Evolutionary conservation across 2,113 vertebrate species (phyloP), one percentile per base, ranked within the genome.

Genomic region (Phocoena sinus): DNA sequence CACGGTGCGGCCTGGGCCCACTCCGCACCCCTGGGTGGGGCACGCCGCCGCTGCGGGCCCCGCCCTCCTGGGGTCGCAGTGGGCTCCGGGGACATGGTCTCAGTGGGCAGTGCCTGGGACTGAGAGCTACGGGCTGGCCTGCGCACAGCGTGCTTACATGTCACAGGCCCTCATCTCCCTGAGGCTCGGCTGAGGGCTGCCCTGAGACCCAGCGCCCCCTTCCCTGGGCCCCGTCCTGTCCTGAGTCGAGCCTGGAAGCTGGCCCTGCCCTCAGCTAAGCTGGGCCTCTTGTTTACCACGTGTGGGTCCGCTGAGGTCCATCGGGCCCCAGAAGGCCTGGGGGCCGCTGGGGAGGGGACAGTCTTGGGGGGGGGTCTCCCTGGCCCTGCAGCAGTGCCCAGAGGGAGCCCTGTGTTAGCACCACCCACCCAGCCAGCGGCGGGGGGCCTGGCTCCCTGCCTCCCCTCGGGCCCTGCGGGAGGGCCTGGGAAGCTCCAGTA

Each of bases 401-500:
- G 62, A 15, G 71, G 60, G 89, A 25, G 44, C 63, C 67, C 83
- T 10, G 79, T 6, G 70, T 56, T 31, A 17, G 0, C 26, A 10
- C 67, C 56, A 2, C 81, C 91, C 81, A 13, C 62, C 63, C 31
- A 8, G 74, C 74, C 2, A 0, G 50, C 5, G 53, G 15, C 62
- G 21, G 74, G 5, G 5, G 80, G 26, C 88, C 94, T 79, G 89
- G 95, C 95, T 91, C 56, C 15, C n/a, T 20, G 92, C 95, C 96
- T 86, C 50, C 26, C 63, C 58, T 15, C 12, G 1, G 44, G 77
- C 93, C 97, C 80, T 74, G 5, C 0, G 33, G 96, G 97, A 97
- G 53, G 86, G 56, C 92, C 93, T 90, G 56, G 18, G 74, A 96
- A 63, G 63, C 87, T 90, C 9, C 17, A 41, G 20, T 28, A 91